These are phyloP conservation scores for Synergus laeviventris DNA, from an alignment of 2,888 invertebrate genomes.

Conservation along the genomic window DNA sequence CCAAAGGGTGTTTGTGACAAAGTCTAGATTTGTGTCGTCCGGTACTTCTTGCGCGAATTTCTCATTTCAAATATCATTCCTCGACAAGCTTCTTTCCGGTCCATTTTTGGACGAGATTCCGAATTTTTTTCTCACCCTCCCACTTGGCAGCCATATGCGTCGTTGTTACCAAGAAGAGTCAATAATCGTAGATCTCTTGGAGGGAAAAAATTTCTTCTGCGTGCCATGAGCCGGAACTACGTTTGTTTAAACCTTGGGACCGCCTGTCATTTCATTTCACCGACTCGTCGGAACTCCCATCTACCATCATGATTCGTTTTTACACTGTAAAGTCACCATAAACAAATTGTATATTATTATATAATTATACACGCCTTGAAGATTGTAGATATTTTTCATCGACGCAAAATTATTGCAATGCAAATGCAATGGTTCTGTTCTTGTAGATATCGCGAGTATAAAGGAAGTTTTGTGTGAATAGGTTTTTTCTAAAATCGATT, in stretches of 20 bases:
- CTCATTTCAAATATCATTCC: slow-evolving; percentile 35
- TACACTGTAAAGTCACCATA: slow-evolving; percentile 68
- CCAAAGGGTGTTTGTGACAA: slow-evolving; percentile 38
- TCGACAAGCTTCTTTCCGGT: slow-evolving; percentile 20
- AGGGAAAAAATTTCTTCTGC: slow-evolving; percentile 45
- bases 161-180: slow-evolving; percentile 53
- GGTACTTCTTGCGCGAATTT: slow-evolving; percentile 38
- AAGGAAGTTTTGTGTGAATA: slow-evolving; percentile 76
- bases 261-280: slow-evolving; percentile 38
- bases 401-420: slow-evolving; percentile 68
- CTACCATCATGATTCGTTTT: slow-evolving; percentile 60
- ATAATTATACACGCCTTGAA: slow-evolving; percentile 57
- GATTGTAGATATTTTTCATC: slow-evolving; percentile 73
- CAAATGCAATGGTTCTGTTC: slow-evolving; percentile 74
- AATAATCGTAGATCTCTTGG: slow-evolving; percentile 25
- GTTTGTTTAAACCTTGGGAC: slow-evolving; percentile 46
- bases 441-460: slow-evolving; percentile 75
- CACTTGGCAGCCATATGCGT: slow-evolving; percentile 54
- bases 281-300: slow-evolving; percentile 47
- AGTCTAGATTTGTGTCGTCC: slow-evolving; percentile 34
- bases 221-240: slow-evolving; percentile 50
- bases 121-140: slow-evolving; percentile 46
- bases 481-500: slow-evolving; percentile 76
- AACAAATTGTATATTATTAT: slow-evolving; percentile 65
- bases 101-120: slow-evolving; percentile 29